Evolutionary conservation across 2,888 invertebrate species (phyloP).

Genomic region (Morpho helenor): DNA sequence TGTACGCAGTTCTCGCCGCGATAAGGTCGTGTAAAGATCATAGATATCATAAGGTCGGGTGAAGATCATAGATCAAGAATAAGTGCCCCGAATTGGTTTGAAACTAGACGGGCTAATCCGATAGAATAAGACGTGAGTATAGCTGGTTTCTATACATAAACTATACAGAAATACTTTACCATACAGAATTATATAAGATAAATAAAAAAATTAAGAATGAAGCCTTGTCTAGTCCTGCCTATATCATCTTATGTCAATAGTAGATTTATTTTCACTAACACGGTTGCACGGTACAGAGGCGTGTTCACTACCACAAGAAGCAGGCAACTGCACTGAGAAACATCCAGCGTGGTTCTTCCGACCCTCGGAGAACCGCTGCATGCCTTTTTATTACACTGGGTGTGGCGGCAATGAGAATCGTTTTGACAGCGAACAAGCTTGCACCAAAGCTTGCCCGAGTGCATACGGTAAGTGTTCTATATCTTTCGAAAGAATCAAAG

Average conservation of each 20-base stretch:
- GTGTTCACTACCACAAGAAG: conserved; percentile 86
- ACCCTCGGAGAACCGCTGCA: conserved; percentile 88
- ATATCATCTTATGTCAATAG: conserved; percentile 11
- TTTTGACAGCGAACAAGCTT: conserved; percentile 86
- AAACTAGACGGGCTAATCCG: too few species aligned
- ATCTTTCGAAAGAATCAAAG: neutral
- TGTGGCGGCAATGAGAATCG: conserved; percentile 94
- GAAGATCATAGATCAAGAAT: neutral
- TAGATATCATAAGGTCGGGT: neutral
- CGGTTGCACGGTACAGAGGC: conserved; percentile 79
- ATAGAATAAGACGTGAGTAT: too few species aligned
- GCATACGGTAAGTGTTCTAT: conserved; percentile 82
- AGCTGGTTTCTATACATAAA: too few species aligned
- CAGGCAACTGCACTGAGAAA: conserved; percentile 88
- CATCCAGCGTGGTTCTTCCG: conserved; percentile 93
- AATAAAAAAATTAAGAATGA: too few species aligned
- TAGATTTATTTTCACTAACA: conserved; percentile 39
- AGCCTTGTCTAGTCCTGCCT: neutral
- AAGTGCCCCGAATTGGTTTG: too few species aligned
- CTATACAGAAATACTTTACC: too few species aligned
- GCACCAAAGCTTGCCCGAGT: conserved; percentile 88
- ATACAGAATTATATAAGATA: too few species aligned
- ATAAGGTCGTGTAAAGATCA: neutral
- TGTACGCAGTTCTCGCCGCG: too few species aligned
- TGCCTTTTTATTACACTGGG: conserved; percentile 95